These are phyloP conservation scores for Eudyptes chrysolophus DNA, from an alignment of 2,113 vertebrate genomes.

Conservation along the genomic window DNA sequence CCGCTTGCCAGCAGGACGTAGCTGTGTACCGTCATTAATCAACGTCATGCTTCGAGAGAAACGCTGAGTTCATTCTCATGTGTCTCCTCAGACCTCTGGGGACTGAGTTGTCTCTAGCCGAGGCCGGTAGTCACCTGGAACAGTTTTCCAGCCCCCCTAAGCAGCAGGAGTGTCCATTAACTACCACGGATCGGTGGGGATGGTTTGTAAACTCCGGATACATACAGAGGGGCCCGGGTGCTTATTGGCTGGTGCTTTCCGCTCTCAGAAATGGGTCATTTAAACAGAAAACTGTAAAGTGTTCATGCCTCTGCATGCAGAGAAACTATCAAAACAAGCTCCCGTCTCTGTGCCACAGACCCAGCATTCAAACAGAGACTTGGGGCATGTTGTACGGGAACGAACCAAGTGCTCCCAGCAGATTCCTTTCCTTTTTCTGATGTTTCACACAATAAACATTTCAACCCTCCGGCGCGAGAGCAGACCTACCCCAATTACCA, in stretches of 20 bases:
- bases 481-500: conserved; percentile 55
- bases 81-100: conserved; percentile 74
- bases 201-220: conserved; percentile 79
- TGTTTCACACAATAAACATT: conserved; percentile 60
- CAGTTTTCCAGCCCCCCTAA: conserved; percentile 74
- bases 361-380: conserved; percentile 56
- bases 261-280: conserved; percentile 78
- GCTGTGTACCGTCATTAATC: conserved; percentile 78
- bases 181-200: conserved; percentile 75
- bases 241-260: conserved; percentile 70
- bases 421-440: conserved; percentile 57
- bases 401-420: conserved; percentile 61
- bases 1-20: conserved; percentile 72
- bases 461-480: neutral
- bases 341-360: conserved; percentile 63
- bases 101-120: conserved; percentile 70
- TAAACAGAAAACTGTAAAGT: conserved; percentile 77
- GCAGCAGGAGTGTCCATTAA: conserved; percentile 87
- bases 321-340: conserved; percentile 73
- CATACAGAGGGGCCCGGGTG: conserved; percentile 70
- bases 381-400: conserved; percentile 3
- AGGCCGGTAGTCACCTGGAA: conserved; percentile 82
- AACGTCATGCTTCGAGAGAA: conserved; percentile 72
- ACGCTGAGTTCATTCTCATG: conserved; percentile 69
- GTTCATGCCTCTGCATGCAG: conserved; percentile 68